These are phyloP conservation scores for Atta colombica DNA, from an alignment of 1,140 invertebrate genomes.

Conservation along the genomic window DNA sequence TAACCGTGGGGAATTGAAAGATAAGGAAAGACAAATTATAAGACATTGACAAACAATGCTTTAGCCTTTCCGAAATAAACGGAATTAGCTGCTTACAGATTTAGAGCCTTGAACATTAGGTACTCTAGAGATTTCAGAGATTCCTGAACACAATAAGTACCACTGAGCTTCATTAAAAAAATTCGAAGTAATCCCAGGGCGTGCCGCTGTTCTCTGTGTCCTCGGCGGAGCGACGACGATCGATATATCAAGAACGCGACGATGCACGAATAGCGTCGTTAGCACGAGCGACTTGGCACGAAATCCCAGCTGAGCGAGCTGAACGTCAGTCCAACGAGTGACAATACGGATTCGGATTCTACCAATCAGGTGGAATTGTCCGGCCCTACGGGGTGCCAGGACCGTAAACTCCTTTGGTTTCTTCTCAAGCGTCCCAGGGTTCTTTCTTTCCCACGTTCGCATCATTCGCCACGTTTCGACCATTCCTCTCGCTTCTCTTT, in stretches of 20 bases:
- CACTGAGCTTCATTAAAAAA: constrained; percentile 25
- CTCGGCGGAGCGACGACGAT: constrained; percentile 58
- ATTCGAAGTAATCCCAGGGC: constrained; percentile 49
- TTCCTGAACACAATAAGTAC: constrained; percentile 4
- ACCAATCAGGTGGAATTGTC: constrained; percentile 85
- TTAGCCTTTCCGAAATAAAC: neutral
- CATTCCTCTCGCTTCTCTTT: neutral
- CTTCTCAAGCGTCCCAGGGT: constrained; percentile 40
- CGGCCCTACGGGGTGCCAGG: constrained; percentile 77
- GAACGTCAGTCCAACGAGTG: constrained; percentile 69
- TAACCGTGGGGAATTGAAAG: too few relatives aligned
- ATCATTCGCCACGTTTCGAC: constrained; percentile 60
- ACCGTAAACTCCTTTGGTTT: constrained; percentile 63
- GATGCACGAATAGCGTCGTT: constrained; percentile 77
- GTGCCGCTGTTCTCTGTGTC: constrained; percentile 37
- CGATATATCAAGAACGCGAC: constrained; percentile 72
- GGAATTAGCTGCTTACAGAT: neutral
- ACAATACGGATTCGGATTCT: constrained; percentile 79
- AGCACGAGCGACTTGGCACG: constrained; percentile 70
- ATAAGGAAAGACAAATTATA: neutral
- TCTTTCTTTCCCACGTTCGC: constrained; percentile 78
- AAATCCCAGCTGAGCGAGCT: constrained; percentile 72
- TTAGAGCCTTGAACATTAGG: neutral
- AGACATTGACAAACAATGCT: neutral
- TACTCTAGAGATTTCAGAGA: neutral